A percentile compares a stretch with the other conserved stretches of the same genome.
Conservation (phyloP, 1,140 invertebrate genomes). For the Calycopis cecrops region DNA sequence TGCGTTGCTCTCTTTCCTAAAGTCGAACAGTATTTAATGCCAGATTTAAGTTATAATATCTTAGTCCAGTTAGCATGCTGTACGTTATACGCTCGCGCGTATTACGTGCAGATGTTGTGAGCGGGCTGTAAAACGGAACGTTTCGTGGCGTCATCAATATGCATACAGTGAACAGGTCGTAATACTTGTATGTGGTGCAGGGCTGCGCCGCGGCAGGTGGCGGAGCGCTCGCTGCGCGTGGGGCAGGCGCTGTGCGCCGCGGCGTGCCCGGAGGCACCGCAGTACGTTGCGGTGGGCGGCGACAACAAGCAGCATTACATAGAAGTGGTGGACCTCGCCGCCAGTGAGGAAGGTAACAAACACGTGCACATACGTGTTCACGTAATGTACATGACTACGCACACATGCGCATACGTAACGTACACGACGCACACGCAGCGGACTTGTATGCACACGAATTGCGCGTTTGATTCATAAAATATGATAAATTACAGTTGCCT, state of each 20-base stretch:
- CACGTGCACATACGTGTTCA: not conserved
- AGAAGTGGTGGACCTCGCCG: constrained; percentile 83
- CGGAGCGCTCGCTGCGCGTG: constrained; percentile 79
- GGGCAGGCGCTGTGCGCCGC: constrained; percentile 85
- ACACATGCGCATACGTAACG: too few relatives aligned
- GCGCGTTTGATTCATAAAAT: too few relatives aligned
- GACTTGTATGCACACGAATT: too few relatives aligned
- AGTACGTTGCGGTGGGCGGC: constrained; percentile 87
- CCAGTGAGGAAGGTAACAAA: constrained; percentile 78
- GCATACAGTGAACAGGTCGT: not conserved
- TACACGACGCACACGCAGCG: too few relatives aligned
- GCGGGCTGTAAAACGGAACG: too few relatives aligned
- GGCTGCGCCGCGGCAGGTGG: constrained; percentile 50
- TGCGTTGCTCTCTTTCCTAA: too few relatives aligned
- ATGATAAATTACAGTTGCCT: constrained; percentile 17
- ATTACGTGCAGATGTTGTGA: too few relatives aligned
- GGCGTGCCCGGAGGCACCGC: constrained; percentile 87
- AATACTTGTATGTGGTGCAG: not conserved
- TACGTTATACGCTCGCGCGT: too few relatives aligned
- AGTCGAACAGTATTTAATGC: not conserved
- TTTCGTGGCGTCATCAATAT: not conserved
- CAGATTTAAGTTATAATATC: too few relatives aligned
- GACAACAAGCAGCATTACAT: constrained; percentile 88
- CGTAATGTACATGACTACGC: too few relatives aligned
- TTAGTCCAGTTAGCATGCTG: too few relatives aligned